Conservation (phyloP, 1,140 invertebrate species). For the Listronotus oregonensis region DNA sequence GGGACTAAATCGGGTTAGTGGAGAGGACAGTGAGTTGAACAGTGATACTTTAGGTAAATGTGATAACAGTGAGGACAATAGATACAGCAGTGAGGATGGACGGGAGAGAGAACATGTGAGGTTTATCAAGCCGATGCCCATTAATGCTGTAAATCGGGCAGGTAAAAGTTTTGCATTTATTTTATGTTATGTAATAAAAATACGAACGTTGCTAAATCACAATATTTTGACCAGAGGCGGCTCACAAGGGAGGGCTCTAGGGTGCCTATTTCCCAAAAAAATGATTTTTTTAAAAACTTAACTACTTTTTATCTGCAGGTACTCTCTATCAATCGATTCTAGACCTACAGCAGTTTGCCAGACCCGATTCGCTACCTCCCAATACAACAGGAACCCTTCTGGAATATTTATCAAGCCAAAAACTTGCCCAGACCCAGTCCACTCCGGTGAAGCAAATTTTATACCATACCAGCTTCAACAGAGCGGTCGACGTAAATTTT, state of each 20-base stretch:
- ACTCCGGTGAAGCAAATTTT: slow-evolving; percentile 29
- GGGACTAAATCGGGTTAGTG: slow-evolving; percentile 38
- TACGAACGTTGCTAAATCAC: not conserved
- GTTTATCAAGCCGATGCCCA: slow-evolving; percentile 46
- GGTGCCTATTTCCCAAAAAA: no score
- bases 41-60: slow-evolving; percentile 4
- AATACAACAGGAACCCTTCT: slow-evolving; percentile 27
- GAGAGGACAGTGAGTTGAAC: slow-evolving; percentile 28
- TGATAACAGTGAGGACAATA: slow-evolving; percentile 4
- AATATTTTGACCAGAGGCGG: not conserved
- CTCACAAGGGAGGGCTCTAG: no score
- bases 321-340: slow-evolving; percentile 45
- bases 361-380: slow-evolving; percentile 39
- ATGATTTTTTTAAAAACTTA: no score
- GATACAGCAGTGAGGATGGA: not conserved
- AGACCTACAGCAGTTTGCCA: slow-evolving; percentile 40
- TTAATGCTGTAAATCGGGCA: slow-evolving; percentile 31
- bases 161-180: slow-evolving; percentile 7
- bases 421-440: slow-evolving; percentile 2
- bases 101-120: slow-evolving; percentile 19
- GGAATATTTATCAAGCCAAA: slow-evolving; percentile 36
- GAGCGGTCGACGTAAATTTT: slow-evolving; percentile 29
- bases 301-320: slow-evolving; percentile 11
- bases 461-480: slow-evolving; percentile 42
- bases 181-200: not conserved